phyloP scores from a whole-genome alignment of 1,140 invertebrate species.

The Pseudomyrmex dendroicus region DNA sequence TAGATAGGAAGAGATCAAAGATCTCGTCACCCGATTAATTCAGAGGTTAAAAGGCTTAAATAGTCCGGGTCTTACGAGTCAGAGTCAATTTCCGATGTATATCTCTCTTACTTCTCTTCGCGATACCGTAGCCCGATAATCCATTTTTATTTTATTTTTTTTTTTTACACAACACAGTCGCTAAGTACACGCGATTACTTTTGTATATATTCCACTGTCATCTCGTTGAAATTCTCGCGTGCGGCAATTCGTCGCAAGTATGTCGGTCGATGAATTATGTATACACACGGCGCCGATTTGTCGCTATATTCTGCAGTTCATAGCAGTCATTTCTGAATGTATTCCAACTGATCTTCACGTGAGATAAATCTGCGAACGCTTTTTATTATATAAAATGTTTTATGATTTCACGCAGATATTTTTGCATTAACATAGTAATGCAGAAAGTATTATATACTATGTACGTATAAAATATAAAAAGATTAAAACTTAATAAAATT shows the following conservation, averaged over 20 bases:
- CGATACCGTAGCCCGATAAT: conserved; percentile 63
- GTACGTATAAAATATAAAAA: neutral
- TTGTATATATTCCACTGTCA: conserved; percentile 36
- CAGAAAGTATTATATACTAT: neutral
- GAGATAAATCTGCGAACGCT: neutral
- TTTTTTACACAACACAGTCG: conserved; percentile 61
- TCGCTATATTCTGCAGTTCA: conserved; percentile 16
- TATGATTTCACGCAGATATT: neutral
- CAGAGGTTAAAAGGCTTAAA: conserved; percentile 70
- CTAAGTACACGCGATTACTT: conserved; percentile 46
- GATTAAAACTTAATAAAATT: too few species aligned
- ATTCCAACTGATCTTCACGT: conserved; percentile 1
- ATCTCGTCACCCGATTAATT: conserved; percentile 71
- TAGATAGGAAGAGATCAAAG: conserved; percentile 60
- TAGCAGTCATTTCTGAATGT: neutral
- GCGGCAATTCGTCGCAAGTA: conserved; percentile 41
- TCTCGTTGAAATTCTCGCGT: conserved; percentile 33
- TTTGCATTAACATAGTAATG: neutral
- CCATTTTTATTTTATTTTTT: conserved; percentile 36
- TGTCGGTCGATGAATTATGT: conserved; percentile 58
- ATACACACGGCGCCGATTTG: conserved; percentile 40
- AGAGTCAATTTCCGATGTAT: conserved; percentile 14
- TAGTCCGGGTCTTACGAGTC: conserved; percentile 56
- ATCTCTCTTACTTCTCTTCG: conserved; percentile 45
- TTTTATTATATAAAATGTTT: neutral